These are phyloP conservation scores for Pachyuromys duprasi DNA, from an alignment of 2,797 vertebrate species.

Conservation along the genomic window DNA sequence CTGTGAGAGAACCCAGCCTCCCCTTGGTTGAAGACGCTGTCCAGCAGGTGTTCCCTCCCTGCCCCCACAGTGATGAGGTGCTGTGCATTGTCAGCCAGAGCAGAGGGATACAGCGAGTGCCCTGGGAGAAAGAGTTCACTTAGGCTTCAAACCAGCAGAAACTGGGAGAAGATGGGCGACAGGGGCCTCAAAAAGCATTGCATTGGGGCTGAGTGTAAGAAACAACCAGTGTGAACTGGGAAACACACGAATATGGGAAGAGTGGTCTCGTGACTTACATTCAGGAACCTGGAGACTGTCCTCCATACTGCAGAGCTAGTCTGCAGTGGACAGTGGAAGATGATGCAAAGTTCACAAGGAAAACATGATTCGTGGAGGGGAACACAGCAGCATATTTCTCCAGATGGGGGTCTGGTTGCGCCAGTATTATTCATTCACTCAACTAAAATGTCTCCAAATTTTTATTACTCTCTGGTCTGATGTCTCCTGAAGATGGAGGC, in stretches of 20 bases:
- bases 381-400: neutral
- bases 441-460: neutral
- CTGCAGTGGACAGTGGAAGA: neutral
- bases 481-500: neutral
- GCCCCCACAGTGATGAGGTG: neutral
- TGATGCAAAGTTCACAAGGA: neutral
- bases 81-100: neutral
- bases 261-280: neutral
- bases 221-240: neutral
- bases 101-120: neutral
- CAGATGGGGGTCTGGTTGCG: neutral
- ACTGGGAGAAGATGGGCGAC: accelerated
- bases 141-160: neutral
- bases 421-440: neutral
- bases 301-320: neutral
- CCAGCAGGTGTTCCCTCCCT: neutral
- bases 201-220: neutral
- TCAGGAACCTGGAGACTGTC: neutral
- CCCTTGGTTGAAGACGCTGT: neutral
- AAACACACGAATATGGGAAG: neutral
- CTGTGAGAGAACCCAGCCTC: neutral
- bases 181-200: neutral
- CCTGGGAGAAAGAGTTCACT: neutral
- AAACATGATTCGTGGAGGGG: neutral
- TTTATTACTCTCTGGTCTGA: neutral